Base-by-base conservation (phyloP, 2,888 invertebrate genomes). In the Epinotia nisella region DNA sequence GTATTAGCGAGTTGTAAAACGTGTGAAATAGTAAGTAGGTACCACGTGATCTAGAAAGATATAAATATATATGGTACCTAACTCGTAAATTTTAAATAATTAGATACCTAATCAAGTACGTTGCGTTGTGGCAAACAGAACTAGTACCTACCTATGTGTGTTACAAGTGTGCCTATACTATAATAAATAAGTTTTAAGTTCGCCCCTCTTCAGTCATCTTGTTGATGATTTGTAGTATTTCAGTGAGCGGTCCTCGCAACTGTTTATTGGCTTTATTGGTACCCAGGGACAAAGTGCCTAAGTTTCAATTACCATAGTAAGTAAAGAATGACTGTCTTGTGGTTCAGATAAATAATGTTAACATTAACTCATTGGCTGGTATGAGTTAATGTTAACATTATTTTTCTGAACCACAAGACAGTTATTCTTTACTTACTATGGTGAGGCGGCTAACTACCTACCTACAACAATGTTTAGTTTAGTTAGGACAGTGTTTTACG, bases 401-500 rank as follows among this genome's bases (percentile, higher is more conserved):
- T 11, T 41, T 13, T 13, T 41, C 41, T 41, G 15, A 45, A 45
- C 49, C 49, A n/a, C 7, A n/a, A 49, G n/a, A n/a, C 49, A n/a
- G 4, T 49, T n/a, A 49, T 49, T 49, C 7, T 7, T n/a, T 49
- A 15, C 49, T 7, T 53, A 53, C 53, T 19, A 19, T 17, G 9
- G 53, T 53, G 17, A 19, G 17, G 19, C 53, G 19, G n/a, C n/a
- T n/a, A 49, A 49, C 49, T n/a, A 13, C 21, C 49, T n/a, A 13
- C 21, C 15, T 55, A 53, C 19, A 67, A 67, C 45, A 61, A 65
- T 59, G 55, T n/a, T 21, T 45, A 21, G 39, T 41, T 55, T 55
- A 67, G 24, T 55, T 55, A 67, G 24, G 61, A 10, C 51, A 59
- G 51, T 62, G 56, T 58, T 64, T 62, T 62, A 73, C 65, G 45